These are phyloP conservation scores for Hemicordylus capensis DNA, from an alignment of 2,113 vertebrate species.

Conservation along the genomic window DNA sequence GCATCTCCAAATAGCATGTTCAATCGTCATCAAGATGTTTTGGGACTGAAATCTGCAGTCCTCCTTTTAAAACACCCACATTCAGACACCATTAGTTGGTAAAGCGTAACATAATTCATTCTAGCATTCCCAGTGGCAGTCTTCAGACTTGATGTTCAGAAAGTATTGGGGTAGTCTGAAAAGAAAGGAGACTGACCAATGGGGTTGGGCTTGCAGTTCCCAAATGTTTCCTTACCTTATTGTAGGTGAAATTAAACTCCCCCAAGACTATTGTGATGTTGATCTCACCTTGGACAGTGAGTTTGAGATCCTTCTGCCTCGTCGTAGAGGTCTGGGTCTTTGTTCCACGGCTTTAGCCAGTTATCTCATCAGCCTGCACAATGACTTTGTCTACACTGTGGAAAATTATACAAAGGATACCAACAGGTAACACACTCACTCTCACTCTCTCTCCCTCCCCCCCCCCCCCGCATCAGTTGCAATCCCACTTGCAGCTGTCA, in stretches of 20 bases:
- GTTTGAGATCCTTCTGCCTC: conserved; percentile 86
- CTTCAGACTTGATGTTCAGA: neutral
- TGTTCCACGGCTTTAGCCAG: conserved; percentile 90
- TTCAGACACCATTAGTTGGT: no score
- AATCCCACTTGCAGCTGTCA: neutral
- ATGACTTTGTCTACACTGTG: conserved; percentile 79
- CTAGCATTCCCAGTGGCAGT: neutral
- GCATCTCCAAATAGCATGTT: no score
- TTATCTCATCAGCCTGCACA: conserved; percentile 92
- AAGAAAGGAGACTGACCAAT: neutral
- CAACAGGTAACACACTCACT: no score
- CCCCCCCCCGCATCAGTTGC: neutral
- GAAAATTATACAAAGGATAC: conserved; percentile 78
- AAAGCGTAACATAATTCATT: fast-evolving
- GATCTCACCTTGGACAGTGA: conserved; percentile 79
- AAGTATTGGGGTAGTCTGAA: neutral
- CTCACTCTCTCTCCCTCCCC: no score
- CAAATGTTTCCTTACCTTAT: neutral
- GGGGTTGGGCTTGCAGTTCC: neutral
- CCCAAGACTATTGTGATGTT: conserved; percentile 73
- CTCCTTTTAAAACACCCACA: no score
- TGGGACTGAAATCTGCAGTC: no score
- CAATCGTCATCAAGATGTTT: no score
- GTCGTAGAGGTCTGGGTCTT: conserved; percentile 85
- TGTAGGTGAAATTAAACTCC: conserved; percentile 91